Base-by-base conservation (phyloP, 1,140 invertebrate genomes). In the Alviniconcha marisindica region DNA sequence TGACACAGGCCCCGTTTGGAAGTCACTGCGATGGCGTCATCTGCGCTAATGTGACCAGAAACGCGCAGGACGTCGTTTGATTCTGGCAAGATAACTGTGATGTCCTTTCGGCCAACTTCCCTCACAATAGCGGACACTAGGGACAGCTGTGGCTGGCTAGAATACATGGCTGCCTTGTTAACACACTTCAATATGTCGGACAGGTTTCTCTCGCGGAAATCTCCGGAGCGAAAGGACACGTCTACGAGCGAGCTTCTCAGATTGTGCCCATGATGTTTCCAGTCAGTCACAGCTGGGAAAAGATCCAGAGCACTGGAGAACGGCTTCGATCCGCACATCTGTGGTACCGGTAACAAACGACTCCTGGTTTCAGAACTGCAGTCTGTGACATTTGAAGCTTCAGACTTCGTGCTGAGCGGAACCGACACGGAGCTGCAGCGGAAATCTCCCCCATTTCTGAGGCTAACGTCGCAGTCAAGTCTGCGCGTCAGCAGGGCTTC, bases 81-180 rank as follows among this genome's bases (percentile, higher is more conserved):
- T n/a, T n/a, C n/a, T n/a, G n/a, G n/a, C n/a, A n/a, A n/a, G n/a
- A n/a, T n/a, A n/a, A n/a, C n/a, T n/a, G n/a, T n/a, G n/a, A n/a
- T n/a, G n/a, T n/a, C n/a, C n/a, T n/a, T 60, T 24, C 21, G 12
- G 5, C 28, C 54, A 5, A 60, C 54, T 60, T 60, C 54, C 4
- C 21, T 60, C 54, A 60, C 21, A 5, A 60, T n/a, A 0, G 54
- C 21, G 21, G 54, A 60, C 54, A 60, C 54, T 24, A n/a, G 5
- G 21, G 54, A n/a, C 54, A 71, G 31, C 28, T 71, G 66, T 4
- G 66, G 66, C 66, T 71, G 66, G 31, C 66, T 71, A 31, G 66
- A 33, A 33, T 28, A 38, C 66, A 71, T 33, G 66, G 66, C 21
- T 33, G 66, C 66, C 18, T 7, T 33, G 14, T 38, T 31, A 0